Conservation (phyloP, 2,797 vertebrate genomes). For the Ctenochaetus hawaiiensis region DNA sequence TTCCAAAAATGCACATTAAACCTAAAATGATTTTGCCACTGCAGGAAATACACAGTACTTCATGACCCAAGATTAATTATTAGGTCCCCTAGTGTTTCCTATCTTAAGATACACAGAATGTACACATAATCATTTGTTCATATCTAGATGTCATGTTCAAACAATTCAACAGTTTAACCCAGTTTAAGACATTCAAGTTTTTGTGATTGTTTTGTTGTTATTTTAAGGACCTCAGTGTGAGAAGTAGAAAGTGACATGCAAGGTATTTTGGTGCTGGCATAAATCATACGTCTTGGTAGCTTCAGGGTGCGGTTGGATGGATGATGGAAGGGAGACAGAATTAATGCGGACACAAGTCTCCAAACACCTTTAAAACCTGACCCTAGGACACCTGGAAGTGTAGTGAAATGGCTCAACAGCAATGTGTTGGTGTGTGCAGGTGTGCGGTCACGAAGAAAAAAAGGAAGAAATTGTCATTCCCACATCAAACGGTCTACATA, state of each 20-base stretch:
- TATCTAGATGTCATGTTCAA: not conserved
- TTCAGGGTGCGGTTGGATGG: conserved; percentile 17
- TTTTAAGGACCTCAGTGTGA: conserved; percentile 14
- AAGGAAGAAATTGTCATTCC: not conserved
- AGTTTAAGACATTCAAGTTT: not conserved
- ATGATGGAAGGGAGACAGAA: conserved; percentile 12
- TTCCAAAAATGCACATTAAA: no score
- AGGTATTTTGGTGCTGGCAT: conserved; percentile 11
- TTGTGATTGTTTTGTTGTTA: not conserved
- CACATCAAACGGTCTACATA: not conserved
- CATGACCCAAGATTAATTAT: not conserved
- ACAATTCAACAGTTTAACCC: not conserved
- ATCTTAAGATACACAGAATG: not conserved
- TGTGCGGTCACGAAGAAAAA: not conserved
- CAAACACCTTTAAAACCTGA: conserved; percentile 37
- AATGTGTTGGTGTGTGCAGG: not conserved
- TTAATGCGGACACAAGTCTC: conserved; percentile 29
- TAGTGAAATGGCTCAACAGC: not conserved
- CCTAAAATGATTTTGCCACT: no score
- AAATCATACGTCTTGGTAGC: conserved; percentile 21
- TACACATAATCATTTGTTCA: not conserved
- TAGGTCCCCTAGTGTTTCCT: not conserved
- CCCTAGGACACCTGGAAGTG: not conserved
- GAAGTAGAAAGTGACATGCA: conserved; percentile 37
- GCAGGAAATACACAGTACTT: no score